phyloP scores from a whole-genome alignment of 2,888 invertebrate genomes.

The Aromia moschata region DNA sequence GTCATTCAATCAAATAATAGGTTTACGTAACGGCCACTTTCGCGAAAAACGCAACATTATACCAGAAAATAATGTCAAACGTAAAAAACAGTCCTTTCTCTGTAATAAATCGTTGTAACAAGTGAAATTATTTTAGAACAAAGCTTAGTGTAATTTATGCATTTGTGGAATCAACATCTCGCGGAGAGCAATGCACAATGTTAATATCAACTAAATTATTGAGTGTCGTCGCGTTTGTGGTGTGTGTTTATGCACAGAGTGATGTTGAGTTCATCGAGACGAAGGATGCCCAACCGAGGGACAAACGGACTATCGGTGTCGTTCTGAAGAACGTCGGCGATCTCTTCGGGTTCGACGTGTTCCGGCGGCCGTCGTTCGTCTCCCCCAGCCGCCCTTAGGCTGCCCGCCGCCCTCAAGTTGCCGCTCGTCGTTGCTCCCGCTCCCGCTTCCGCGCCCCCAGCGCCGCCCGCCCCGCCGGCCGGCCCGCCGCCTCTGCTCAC shows the following conservation, averaged over 20 bases:
- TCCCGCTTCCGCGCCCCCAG: slow-evolving; percentile 38
- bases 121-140: slow-evolving; percentile 53
- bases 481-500: slow-evolving; percentile 51
- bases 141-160: slow-evolving; percentile 50
- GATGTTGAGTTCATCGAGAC: too few relatives aligned
- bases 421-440: slow-evolving; percentile 34
- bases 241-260: slow-evolving; percentile 29
- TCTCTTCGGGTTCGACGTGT: slow-evolving; percentile 60
- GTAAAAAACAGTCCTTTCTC: slow-evolving; percentile 54
- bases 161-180: slow-evolving; percentile 41
- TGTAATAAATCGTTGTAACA: slow-evolving; percentile 53
- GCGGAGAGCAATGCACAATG: slow-evolving; percentile 47
- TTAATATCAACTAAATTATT: slow-evolving; percentile 40
- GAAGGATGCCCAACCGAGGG: slow-evolving; percentile 34
- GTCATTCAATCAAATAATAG: slow-evolving; percentile 52
- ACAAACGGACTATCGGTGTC: slow-evolving; percentile 59
- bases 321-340: slow-evolving; percentile 59
- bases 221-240: slow-evolving; percentile 37
- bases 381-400: slow-evolving; percentile 36
- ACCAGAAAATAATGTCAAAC: slow-evolving; percentile 51
- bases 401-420: slow-evolving; percentile 32
- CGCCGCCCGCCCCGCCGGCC: slow-evolving; percentile 30
- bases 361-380: slow-evolving; percentile 50
- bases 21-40: slow-evolving; percentile 54
- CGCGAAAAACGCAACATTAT: slow-evolving; percentile 55